Evolutionary conservation across 1,140 invertebrate species (phyloP).

Genomic region (Cydia strobilella): DNA sequence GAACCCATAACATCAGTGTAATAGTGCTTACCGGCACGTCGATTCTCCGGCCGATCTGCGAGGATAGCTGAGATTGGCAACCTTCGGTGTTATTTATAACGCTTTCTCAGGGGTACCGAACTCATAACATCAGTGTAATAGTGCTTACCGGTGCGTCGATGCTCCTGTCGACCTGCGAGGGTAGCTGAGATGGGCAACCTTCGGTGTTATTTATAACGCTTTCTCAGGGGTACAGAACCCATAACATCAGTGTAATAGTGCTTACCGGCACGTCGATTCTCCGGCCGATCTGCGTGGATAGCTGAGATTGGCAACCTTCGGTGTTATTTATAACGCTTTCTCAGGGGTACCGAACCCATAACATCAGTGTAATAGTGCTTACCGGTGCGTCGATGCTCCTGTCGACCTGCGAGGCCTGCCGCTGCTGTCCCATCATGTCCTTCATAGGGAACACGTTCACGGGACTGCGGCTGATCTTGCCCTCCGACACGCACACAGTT

Average conservation of each 20-base stretch:
- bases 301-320: not conserved
- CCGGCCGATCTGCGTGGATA: not conserved
- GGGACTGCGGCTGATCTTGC: conserved; percentile 84
- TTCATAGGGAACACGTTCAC: conserved; percentile 92
- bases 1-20: not conserved
- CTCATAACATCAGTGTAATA: not conserved
- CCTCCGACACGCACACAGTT: conserved; percentile 86
- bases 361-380: conserved; percentile 47
- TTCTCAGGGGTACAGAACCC: not conserved
- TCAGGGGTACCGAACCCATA: not conserved
- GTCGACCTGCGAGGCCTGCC: conserved; percentile 82
- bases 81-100: not conserved
- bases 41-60: not conserved
- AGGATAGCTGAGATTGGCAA: not conserved
- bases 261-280: no score
- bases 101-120: not conserved
- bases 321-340: not conserved
- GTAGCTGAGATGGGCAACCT: not conserved
- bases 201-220: not conserved
- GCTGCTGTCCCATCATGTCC: conserved; percentile 85
- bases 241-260: no score
- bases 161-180: not conserved
- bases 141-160: no score
- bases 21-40: no score
- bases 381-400: conserved; percentile 88